Evolutionary conservation across 2,888 invertebrate species (phyloP).

Genomic region (Lasioglossum zephyrum): DNA sequence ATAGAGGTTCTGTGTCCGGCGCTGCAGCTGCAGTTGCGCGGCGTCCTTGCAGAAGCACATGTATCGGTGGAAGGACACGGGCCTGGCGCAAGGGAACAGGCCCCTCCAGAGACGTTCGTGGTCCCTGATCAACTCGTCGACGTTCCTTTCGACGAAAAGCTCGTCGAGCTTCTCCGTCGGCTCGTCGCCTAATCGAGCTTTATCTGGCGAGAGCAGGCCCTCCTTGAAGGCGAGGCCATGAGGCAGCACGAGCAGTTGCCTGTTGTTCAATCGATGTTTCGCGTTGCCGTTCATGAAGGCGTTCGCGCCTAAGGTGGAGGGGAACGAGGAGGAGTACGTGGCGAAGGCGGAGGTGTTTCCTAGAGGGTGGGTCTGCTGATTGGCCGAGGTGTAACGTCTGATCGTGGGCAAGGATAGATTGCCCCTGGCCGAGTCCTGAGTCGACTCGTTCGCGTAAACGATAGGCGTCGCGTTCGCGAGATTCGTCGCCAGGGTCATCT

Average conservation of each 20-base stretch:
- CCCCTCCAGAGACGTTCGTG: conserved; percentile 53
- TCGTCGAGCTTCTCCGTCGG: background rate
- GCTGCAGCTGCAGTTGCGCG: conserved; percentile 31
- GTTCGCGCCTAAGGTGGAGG: background rate
- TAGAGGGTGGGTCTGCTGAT: conserved; percentile 35
- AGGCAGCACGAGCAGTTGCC: background rate
- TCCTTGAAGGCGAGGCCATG: background rate
- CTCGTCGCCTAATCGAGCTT: background rate
- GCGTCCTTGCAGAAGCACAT: conserved; percentile 79
- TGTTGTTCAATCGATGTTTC: conserved; percentile 1
- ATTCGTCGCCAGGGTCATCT: conserved; percentile 37
- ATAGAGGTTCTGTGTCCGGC: background rate
- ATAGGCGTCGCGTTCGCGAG: conserved; percentile 7
- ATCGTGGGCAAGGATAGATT: conserved; percentile 21
- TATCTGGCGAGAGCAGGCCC: background rate
- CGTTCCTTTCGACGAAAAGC: conserved; percentile 3
- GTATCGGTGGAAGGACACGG: conserved; percentile 81
- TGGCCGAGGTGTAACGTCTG: conserved; percentile 43
- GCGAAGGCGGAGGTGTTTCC: background rate
- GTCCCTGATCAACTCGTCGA: conserved; percentile 21
- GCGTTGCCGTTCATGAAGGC: conserved; percentile 13
- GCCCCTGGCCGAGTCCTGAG: conserved; percentile 29
- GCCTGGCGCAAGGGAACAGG: conserved; percentile 77
- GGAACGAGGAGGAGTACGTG: conserved; percentile 6
- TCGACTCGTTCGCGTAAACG: conserved; percentile 32